Conservation (phyloP, 2,113 vertebrate genomes). For the Chunga burmeisteri region DNA sequence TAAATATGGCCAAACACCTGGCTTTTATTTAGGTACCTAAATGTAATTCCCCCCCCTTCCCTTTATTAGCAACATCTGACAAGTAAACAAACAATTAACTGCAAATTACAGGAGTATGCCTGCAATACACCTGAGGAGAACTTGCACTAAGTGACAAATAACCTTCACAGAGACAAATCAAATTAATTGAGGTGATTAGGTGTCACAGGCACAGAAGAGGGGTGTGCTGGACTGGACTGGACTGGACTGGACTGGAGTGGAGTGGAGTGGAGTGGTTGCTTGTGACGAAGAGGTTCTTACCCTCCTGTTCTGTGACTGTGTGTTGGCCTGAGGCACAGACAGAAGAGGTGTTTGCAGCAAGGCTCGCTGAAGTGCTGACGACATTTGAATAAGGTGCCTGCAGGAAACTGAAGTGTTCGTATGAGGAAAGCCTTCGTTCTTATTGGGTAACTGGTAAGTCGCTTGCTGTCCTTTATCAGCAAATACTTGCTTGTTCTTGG, state of each 20-base stretch:
- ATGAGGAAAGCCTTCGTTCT: background rate
- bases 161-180: background rate
- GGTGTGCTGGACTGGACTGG: too few relatives aligned
- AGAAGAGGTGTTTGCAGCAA: background rate
- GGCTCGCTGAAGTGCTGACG: background rate
- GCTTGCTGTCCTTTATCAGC: background rate
- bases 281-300: background rate
- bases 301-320: background rate
- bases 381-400: background rate
- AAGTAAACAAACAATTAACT: background rate
- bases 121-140: background rate
- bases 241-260: too few relatives aligned
- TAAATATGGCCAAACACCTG: background rate
- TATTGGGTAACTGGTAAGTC: accelerated
- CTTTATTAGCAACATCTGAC: background rate
- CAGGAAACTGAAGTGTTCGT: background rate
- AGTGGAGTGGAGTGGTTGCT: background rate
- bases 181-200: background rate
- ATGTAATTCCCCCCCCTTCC: background rate
- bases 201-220: background rate
- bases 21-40: background rate
- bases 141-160: background rate
- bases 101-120: background rate
- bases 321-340: background rate
- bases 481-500: background rate